These are phyloP conservation scores for Dipodomys ordii DNA, from an alignment of 2,113 vertebrate genomes.

Conservation along the genomic window DNA sequence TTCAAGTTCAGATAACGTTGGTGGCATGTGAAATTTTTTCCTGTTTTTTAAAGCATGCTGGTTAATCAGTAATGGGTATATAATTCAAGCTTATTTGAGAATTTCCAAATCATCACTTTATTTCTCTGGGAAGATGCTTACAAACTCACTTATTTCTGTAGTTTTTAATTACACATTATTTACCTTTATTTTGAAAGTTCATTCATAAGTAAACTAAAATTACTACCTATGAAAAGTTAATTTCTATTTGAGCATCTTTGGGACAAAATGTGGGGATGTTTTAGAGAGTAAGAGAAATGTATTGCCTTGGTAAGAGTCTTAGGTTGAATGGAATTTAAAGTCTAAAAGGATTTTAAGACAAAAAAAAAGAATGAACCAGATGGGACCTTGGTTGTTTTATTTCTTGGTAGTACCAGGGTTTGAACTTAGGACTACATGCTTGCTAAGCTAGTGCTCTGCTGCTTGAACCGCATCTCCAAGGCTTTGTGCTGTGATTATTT, in stretches of 20 bases:
- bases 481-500: neutral
- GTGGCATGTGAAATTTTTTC: slow-evolving; percentile 40
- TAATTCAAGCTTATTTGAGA: neutral
- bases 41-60: neutral
- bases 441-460: neutral
- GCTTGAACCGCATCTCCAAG: neutral
- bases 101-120: slow-evolving; percentile 16
- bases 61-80: neutral
- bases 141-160: slow-evolving; percentile 22
- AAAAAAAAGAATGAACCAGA: neutral
- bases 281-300: neutral
- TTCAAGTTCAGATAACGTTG: neutral
- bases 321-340: slow-evolving; percentile 1
- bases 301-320: neutral
- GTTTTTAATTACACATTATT: neutral
- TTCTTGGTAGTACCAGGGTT: neutral
- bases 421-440: neutral
- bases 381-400: neutral
- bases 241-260: neutral
- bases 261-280: neutral
- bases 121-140: slow-evolving; percentile 9
- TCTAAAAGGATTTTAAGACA: neutral
- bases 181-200: neutral
- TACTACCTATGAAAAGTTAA: neutral
- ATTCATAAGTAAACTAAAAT: slow-evolving; percentile 5